phyloP scores from a whole-genome alignment of 1,140 invertebrate species.

The Drosophila erecta region DNA sequence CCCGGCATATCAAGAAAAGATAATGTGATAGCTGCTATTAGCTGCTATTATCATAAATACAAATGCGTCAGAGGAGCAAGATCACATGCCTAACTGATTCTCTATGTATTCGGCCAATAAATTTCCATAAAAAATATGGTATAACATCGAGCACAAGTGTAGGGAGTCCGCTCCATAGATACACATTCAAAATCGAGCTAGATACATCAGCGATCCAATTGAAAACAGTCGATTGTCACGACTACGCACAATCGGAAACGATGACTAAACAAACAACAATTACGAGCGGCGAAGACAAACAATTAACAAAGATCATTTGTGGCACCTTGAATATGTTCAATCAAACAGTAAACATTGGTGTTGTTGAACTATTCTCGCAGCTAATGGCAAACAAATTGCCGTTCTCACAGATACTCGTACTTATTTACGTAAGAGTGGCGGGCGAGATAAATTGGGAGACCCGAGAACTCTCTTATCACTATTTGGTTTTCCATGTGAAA shows the following conservation, averaged over 20 bases:
- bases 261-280: slow-evolving; percentile 25
- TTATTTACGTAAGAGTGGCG: slow-evolving; percentile 14
- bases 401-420: background rate
- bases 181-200: no score
- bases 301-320: slow-evolving; percentile 29
- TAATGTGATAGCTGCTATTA: no score
- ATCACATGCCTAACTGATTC: background rate
- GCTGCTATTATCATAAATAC: no score
- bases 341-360: slow-evolving; percentile 29
- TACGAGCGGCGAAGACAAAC: slow-evolving; percentile 18
- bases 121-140: background rate
- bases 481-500: slow-evolving; percentile 9
- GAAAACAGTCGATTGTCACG: slow-evolving; percentile 23
- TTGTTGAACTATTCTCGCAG: slow-evolving; percentile 41
- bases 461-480: slow-evolving; percentile 28
- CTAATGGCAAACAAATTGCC: slow-evolving; percentile 37
- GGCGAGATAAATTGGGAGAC: slow-evolving; percentile 16
- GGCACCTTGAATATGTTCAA: slow-evolving; percentile 41
- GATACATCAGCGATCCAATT: slow-evolving; percentile 12
- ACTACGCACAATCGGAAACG: slow-evolving; percentile 16
- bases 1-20: no score
- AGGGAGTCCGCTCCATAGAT: no score
- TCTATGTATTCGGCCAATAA: background rate
- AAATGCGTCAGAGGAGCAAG: background rate
- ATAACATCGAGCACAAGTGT: background rate